phyloP scores from a whole-genome alignment of 2,113 vertebrate species.

The Bubalus kerabau region DNA sequence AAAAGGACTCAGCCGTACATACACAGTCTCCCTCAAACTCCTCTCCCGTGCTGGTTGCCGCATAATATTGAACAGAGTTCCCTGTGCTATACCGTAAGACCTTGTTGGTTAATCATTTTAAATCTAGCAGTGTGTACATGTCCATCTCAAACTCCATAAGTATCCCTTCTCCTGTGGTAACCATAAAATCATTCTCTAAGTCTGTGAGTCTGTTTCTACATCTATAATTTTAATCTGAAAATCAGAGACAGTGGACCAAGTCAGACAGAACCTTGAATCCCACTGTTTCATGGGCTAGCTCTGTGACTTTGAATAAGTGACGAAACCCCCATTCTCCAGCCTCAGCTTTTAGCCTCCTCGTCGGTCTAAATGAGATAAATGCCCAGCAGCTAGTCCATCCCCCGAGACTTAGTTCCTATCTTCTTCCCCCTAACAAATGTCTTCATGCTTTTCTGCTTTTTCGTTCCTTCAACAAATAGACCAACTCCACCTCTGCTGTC shows the following conservation, averaged over 20 bases:
- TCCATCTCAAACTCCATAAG: not conserved
- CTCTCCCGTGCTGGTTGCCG: not conserved
- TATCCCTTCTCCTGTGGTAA: not conserved
- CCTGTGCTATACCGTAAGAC: not conserved
- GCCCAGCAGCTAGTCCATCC: no score
- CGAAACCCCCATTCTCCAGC: rapidly evolving
- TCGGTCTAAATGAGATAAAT: not conserved
- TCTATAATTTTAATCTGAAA: not conserved
- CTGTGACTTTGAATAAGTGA: not conserved
- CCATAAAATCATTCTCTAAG: not conserved
- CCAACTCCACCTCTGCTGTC: not conserved
- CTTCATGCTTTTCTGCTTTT: not conserved
- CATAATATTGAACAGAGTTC: not conserved
- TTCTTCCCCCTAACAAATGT: not conserved
- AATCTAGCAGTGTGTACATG: not conserved
- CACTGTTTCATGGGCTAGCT: not conserved
- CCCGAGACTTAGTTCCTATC: not conserved
- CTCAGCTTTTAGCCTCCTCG: not conserved
- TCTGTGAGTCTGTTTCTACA: not conserved
- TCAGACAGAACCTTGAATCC: not conserved
- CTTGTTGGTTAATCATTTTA: not conserved
- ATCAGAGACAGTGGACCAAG: not conserved
- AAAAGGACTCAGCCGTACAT: not conserved
- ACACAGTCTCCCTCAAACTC: not conserved
- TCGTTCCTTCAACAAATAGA: not conserved